phyloP scores from a whole-genome alignment of 2,113 vertebrate genomes.

The Terrapene triunguis region DNA sequence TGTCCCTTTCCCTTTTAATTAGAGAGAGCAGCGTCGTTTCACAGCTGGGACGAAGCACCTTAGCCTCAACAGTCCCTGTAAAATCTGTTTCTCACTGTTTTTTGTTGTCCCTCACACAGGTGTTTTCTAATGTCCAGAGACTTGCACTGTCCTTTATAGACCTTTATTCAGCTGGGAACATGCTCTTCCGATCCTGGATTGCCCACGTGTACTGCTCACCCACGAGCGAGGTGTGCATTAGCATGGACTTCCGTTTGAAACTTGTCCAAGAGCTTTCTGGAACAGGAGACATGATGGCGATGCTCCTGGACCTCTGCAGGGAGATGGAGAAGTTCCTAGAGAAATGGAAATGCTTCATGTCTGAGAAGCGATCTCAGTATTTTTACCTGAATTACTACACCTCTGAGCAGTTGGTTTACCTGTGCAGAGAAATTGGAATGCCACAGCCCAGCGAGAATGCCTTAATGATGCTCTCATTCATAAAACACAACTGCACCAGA shows the following conservation, averaged over 20 bases:
- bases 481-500: conserved; percentile 81
- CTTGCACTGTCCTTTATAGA: conserved; percentile 88
- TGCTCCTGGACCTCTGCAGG: conserved; percentile 87
- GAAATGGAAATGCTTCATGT: conserved; percentile 87
- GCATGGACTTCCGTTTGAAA: conserved; percentile 84
- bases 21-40: not conserved
- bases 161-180: conserved; percentile 89
- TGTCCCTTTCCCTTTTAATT: not conserved
- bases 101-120: conserved; percentile 72
- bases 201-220: conserved; percentile 82
- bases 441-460: conserved; percentile 70
- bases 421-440: conserved; percentile 84
- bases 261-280: conserved; percentile 70
- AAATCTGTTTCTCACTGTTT: not conserved
- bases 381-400: conserved; percentile 95
- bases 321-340: conserved; percentile 89
- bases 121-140: conserved; percentile 90
- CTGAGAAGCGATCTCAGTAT: conserved; percentile 81
- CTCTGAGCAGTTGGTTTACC: conserved; percentile 90
- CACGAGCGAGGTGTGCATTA: conserved; percentile 56
- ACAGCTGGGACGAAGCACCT: not conserved
- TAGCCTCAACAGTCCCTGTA: not conserved
- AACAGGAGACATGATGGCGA: conserved; percentile 72
- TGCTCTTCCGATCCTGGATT: conserved; percentile 90
- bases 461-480: conserved; percentile 92